Base-by-base conservation (phyloP, 1,140 invertebrate genomes). In the Penaeus chinensis region DNA sequence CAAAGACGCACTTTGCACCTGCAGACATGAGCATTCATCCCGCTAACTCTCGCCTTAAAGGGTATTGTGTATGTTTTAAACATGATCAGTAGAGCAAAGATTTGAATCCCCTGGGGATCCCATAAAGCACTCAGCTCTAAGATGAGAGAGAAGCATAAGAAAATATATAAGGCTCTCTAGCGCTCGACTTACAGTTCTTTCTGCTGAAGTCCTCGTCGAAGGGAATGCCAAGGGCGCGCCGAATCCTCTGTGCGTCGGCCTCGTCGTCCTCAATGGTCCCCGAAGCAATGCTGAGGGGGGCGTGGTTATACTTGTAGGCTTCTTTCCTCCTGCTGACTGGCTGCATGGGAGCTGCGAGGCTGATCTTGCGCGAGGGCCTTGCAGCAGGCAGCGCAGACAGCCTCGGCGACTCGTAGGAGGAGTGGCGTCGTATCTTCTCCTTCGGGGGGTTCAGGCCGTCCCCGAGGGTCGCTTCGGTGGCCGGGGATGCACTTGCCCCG, bases 181-280 rank as follows among this genome's bases (percentile, higher is more conserved):
- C 54, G 54, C 54, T 54, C 54, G 54, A 69, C 84, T 86, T 86
- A 86, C 84, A 79, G 42, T 71, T 81, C 37, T 86, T 86, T 78
- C 18, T 66, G 24, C 62, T 65, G 42, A 86, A 61, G 66, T 86
- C 84, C 60, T 80, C 84, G 22, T 86, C 84, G 77, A 86, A 63
- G 24, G 84, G 69, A 32, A 86, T 86, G 37, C 84, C 84, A 37
- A 27, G 66, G 42, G 37, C n/a, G 37, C 84, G 84, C 7, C 84
- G 77, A 11, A 80, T 81, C 78, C 54, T 80, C 77, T 80, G 76
- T 2, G 32, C 63, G 84, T 86, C 84, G 22, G 27, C 32, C 2
- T 80, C 78, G 37, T 54, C 54, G 54, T 54, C 54, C 54, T 54
- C 54, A 13, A 54, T 54, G 54, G 54, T 54, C 16, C 66, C 42